Percentiles rank a stretch among this genome's conserved stretches.
Conservation (phyloP, 2,888 invertebrate genomes). For the Drosophila borealis region DNA sequence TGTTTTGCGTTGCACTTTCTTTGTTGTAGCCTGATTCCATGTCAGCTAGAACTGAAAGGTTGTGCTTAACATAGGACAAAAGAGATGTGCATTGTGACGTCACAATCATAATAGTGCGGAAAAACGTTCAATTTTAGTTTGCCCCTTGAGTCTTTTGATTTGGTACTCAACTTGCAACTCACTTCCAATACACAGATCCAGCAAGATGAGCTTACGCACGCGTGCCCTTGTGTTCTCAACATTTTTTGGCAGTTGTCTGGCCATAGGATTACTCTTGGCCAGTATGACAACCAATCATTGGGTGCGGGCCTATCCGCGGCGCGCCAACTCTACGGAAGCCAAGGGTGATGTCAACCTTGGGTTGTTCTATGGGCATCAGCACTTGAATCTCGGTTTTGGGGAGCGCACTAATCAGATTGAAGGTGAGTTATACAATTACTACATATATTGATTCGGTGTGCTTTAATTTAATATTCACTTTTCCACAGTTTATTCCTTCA, state of each 20-base stretch:
- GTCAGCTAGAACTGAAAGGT: neutral
- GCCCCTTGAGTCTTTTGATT: conserved; percentile 23
- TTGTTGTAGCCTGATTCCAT: conserved; percentile 28
- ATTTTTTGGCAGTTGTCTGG: conserved; percentile 90
- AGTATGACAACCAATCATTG: conserved; percentile 92
- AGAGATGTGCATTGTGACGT: neutral
- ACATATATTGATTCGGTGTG: neutral
- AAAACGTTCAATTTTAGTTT: conserved; percentile 12
- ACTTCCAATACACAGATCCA: conserved; percentile 15
- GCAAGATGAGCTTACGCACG: conserved; percentile 88
- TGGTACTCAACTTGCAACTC: neutral
- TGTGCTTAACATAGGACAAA: neutral
- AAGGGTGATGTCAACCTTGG: conserved; percentile 93
- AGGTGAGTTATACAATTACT: conserved; percentile 87
- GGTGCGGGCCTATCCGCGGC: conserved; percentile 89
- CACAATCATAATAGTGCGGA: neutral
- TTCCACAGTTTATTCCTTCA: conserved; percentile 80
- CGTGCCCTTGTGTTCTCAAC: conserved; percentile 91
- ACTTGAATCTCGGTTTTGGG: conserved; percentile 93
- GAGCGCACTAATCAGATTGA: conserved; percentile 91
- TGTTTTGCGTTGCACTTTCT: conserved; percentile 41
- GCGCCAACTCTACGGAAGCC: conserved; percentile 84
- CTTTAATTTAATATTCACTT: neutral
- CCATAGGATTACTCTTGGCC: conserved; percentile 90
- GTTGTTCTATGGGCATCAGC: conserved; percentile 93